Percentiles rank a stretch among this genome's conserved stretches.
phyloP scores from a whole-genome alignment of 2,888 invertebrate species.

The Sinotaia quadrata region DNA sequence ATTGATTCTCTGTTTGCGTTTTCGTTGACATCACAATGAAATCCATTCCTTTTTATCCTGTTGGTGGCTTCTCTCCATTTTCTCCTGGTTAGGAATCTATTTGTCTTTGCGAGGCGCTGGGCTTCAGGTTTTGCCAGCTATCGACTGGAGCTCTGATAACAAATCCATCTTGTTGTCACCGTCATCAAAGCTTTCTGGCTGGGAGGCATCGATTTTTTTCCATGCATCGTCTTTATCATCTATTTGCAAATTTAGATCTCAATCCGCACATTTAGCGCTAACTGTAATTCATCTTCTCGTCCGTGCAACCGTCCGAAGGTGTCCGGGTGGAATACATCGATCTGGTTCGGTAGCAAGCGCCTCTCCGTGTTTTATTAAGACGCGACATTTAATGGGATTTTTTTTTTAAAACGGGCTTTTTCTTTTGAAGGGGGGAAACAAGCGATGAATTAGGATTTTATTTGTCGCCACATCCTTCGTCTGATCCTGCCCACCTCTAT shows the following conservation, averaged over 20 bases:
- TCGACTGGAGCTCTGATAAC: neutral
- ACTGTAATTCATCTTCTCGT: neutral
- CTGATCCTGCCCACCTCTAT: neutral
- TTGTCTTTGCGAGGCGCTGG: neutral
- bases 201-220: neutral
- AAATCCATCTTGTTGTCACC: slow-evolving; percentile 5
- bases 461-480: neutral
- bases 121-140: slow-evolving; percentile 2
- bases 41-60: slow-evolving; percentile 2
- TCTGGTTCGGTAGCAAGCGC: too few relatives aligned
- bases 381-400: too few relatives aligned
- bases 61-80: neutral
- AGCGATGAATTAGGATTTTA: too few relatives aligned
- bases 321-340: neutral
- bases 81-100: neutral
- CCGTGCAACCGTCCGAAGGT: neutral
- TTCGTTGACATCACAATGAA: neutral
- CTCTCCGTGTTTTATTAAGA: too few relatives aligned
- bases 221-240: too few relatives aligned
- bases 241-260: too few relatives aligned
- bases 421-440: too few relatives aligned
- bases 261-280: too few relatives aligned
- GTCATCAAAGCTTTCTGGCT: neutral
- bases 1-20: slow-evolving; percentile 8
- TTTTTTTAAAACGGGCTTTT: too few relatives aligned